Evolutionary conservation across 2,888 invertebrate species (phyloP).

Genomic region (Gnatocerus cornutus): DNA sequence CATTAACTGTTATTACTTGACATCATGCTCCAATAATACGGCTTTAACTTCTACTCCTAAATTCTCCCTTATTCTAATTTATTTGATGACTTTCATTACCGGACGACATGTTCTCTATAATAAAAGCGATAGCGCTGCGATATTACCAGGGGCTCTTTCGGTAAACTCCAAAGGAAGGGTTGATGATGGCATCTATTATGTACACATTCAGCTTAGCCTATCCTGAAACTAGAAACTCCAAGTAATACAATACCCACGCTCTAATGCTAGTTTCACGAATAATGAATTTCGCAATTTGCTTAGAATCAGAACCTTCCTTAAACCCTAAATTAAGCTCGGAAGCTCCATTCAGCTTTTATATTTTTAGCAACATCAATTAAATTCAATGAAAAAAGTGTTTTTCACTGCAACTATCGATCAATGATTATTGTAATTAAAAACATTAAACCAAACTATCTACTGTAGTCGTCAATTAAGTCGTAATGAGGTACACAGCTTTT

Average conservation of each 20-base stretch:
- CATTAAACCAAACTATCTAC: conserved; percentile 11
- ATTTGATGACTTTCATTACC: conserved; percentile 43
- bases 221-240: conserved; percentile 60
- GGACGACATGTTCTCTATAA: conserved; percentile 36
- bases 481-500: conserved; percentile 7
- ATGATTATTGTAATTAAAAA: conserved; percentile 9
- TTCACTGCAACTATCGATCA: conserved; percentile 5
- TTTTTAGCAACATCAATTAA: conserved; percentile 2
- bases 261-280: conserved; percentile 54
- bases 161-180: conserved; percentile 42
- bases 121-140: conserved; percentile 41
- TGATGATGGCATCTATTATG: conserved; percentile 57
- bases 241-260: conserved; percentile 61
- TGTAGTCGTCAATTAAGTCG: conserved; percentile 16
- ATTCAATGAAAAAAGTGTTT: not conserved
- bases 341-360: not conserved
- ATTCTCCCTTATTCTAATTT: conserved; percentile 36
- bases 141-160: conserved; percentile 38
- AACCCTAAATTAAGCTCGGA: too few relatives aligned
- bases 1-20: conserved; percentile 42
- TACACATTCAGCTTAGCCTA: conserved; percentile 60
- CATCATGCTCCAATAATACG: conserved; percentile 32
- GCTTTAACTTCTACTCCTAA: conserved; percentile 38
- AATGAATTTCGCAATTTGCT: conserved; percentile 44
- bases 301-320: conserved; percentile 16